Conservation (phyloP, 2,888 invertebrate species). For the Ichneumoninae sp. region DNA sequence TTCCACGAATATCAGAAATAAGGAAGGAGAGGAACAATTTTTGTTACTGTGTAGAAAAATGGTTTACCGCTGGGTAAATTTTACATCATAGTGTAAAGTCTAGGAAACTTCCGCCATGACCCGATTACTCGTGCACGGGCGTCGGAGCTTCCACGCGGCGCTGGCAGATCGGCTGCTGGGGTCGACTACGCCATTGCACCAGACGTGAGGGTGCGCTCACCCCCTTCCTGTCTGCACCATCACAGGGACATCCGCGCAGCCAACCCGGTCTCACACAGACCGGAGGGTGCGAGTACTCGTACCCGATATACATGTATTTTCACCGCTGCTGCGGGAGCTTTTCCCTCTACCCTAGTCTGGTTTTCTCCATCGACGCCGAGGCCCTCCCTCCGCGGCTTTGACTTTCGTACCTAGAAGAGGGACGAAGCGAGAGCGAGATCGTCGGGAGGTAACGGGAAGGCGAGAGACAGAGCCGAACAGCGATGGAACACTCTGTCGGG, state of each 20-base stretch:
- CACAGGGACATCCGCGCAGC: conserved; percentile 74
- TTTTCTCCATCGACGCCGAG: conserved; percentile 30
- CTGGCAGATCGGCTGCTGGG: conserved; percentile 48
- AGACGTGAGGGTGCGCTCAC: conserved; percentile 79
- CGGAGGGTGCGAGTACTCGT: conserved; percentile 70
- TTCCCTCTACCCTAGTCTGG: conserved; percentile 72
- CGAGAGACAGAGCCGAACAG: conserved; percentile 36
- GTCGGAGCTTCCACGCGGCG: conserved; percentile 32
- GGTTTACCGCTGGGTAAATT: neutral
- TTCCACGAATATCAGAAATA: no score
- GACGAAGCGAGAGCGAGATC: conserved; percentile 20
- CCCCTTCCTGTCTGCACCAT: conserved; percentile 81
- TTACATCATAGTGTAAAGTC: conserved; percentile 33
- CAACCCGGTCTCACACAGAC: conserved; percentile 73
- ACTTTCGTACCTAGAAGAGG: conserved; percentile 46
- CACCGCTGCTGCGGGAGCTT: conserved; percentile 27
- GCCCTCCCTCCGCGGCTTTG: conserved; percentile 40
- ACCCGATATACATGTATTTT: conserved; percentile 57
- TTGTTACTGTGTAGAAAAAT: no score
- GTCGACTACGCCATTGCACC: conserved; percentile 79
- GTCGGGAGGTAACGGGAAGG: conserved; percentile 19
- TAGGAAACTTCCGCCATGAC: conserved; percentile 65
- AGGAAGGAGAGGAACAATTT: no score
- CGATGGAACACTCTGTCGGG: conserved; percentile 58
- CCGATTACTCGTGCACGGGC: conserved; percentile 63